Base-by-base conservation (phyloP, 2,797 vertebrate species). In the Cuniculus paca region DNA sequence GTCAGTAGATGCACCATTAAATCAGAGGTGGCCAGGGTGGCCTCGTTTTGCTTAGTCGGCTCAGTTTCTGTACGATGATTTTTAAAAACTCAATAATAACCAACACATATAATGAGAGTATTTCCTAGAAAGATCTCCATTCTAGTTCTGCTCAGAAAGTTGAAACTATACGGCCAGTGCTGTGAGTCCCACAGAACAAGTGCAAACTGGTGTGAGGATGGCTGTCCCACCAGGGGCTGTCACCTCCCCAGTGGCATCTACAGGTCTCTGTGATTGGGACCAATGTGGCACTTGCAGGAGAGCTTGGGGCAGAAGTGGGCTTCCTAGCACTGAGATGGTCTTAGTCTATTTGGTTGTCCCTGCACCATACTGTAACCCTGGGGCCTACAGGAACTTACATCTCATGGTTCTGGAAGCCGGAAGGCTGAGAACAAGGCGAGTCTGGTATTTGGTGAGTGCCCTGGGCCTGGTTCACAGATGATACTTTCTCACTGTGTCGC, bases 391-490 rank as follows among this genome's bases (percentile, higher is more conserved):
- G 9, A n/a, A 60, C 2, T 13, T 5, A 5, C 31, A 6, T 52
- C 1, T 72, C 63, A 42, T 45, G 17, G 1, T 78, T 28, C 39
- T 31, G 28, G 39, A 72, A 82, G 56, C 74, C 13, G 14, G 52
- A 42, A 24, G 20, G 6, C 81, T 17, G 45, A 36, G 61, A 50
- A 50, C 16, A 65, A 54, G 52, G 36, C 34, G 22, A 24, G 31
- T 12, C 11, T 58, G 17, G 56, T 3, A 11, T 19, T 50, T 2
- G 20, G 50, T 28, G 26, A 42, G 52, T 6, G 26, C 10, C 16
- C 1, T 1, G 16, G 12, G 56, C 4, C 31, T 58, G 34, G 16
- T 16, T 63, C 24, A 56, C 5, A 39, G 50, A 11, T 0, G 1
- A 9, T 0, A 2, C 34, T 36, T 16, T 48, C 63, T 72, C 4